A percentile compares a stretch with the other conserved stretches of the same genome.
Evolutionary conservation across 2,888 invertebrate species (phyloP).

Genomic region (Diplazon laetatorius): DNA sequence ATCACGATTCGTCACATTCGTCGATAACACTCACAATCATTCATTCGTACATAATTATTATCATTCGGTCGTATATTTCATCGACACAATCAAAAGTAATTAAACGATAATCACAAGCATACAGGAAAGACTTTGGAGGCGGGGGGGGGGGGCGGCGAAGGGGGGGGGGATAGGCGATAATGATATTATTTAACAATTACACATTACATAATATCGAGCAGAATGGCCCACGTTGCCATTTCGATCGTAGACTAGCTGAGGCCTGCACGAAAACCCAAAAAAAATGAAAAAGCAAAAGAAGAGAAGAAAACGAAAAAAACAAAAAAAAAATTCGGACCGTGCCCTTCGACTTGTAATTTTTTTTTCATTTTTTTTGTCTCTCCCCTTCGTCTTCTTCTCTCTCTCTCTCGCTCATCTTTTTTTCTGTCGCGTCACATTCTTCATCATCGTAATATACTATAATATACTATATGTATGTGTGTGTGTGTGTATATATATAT

Average conservation of each 20-base stretch:
- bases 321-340: constrained; percentile 63
- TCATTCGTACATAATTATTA: constrained; percentile 61
- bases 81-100: constrained; percentile 50
- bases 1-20: constrained; percentile 62
- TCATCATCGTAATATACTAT: constrained; percentile 61
- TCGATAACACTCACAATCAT: constrained; percentile 32
- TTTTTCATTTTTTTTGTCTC: not conserved
- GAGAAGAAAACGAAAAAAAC: too few relatives aligned
- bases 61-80: constrained; percentile 37
- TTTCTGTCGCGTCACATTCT: constrained; percentile 21
- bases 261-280: constrained; percentile 79
- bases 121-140: not conserved
- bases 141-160: not conserved
- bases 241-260: constrained; percentile 81
- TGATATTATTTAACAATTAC: constrained; percentile 73
- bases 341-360: constrained; percentile 51
- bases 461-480: constrained; percentile 39
- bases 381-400: too few relatives aligned
- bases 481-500: too few relatives aligned
- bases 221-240: constrained; percentile 76
- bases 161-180: too few relatives aligned
- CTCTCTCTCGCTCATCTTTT: constrained; percentile 6
- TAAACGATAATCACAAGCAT: constrained; percentile 58
- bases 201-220: constrained; percentile 75
- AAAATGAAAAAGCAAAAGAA: too few relatives aligned